Percentiles rank a stretch among this genome's conserved stretches.
Conservation (phyloP, 2,888 invertebrate species). For the Zhuqinia jingwanae region DNA sequence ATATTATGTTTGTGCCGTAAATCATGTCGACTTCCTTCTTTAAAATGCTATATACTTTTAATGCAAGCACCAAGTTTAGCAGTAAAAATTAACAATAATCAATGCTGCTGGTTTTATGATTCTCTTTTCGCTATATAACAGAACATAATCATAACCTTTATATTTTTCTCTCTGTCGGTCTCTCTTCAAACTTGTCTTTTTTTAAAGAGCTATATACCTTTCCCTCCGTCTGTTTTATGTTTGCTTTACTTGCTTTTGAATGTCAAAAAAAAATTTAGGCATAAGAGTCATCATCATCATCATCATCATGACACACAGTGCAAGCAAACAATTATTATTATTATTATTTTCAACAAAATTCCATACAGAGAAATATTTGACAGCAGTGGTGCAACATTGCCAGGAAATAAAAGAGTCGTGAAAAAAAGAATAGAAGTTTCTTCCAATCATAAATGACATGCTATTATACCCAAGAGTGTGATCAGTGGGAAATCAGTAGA, state of each 20-base stretch:
- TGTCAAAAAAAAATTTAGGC: too few relatives aligned
- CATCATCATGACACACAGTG: too few relatives aligned
- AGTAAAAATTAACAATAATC: slow-evolving; percentile 44
- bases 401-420: background rate
- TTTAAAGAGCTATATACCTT: too few relatives aligned
- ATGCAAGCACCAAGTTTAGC: slow-evolving; percentile 2
- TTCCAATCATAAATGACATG: slow-evolving; percentile 18
- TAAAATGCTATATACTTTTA: slow-evolving; percentile 36
- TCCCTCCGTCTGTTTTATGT: slow-evolving; percentile 62
- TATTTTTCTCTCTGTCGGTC: slow-evolving; percentile 29
- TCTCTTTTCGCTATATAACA: slow-evolving; percentile 14
- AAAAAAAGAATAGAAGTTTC: background rate
- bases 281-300: too few relatives aligned
- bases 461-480: slow-evolving; percentile 45
- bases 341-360: too few relatives aligned
- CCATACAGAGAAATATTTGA: too few relatives aligned
- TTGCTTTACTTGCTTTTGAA: background rate
- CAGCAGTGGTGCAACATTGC: slow-evolving; percentile 7
- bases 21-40: slow-evolving; percentile 50
- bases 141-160: too few relatives aligned
- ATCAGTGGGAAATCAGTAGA: slow-evolving; percentile 48
- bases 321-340: too few relatives aligned
- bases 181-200: slow-evolving; percentile 40
- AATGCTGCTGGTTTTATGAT: slow-evolving; percentile 53
- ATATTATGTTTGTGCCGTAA: slow-evolving; percentile 38